Conservation (phyloP, 1,140 invertebrate species). For the Megalonaias nervosa region DNA sequence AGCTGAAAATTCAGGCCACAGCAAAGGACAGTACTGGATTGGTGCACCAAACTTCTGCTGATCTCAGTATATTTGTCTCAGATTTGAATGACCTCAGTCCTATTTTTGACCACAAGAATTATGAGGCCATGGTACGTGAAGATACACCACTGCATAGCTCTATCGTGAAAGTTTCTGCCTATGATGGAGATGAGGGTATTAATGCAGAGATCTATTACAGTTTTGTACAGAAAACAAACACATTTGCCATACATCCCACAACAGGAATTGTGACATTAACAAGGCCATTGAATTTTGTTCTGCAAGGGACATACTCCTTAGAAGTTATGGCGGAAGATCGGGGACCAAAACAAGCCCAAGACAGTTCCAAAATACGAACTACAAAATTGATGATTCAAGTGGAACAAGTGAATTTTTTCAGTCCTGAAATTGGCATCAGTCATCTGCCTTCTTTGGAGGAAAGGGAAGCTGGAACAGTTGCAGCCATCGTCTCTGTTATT, state of each 20-base stretch:
- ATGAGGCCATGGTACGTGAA: constrained; percentile 90
- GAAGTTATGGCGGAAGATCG: constrained; percentile 88
- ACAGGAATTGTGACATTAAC: constrained; percentile 90
- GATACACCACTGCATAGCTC: constrained; percentile 85
- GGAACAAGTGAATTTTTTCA: constrained; percentile 87
- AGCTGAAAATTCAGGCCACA: constrained; percentile 85
- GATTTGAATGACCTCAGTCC: constrained; percentile 95
- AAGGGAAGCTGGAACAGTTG: constrained; percentile 72
- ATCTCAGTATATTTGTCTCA: constrained; percentile 84
- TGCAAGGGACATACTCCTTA: constrained; percentile 77
- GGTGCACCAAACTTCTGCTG: constrained; percentile 80
- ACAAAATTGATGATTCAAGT: constrained; percentile 85
- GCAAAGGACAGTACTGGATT: constrained; percentile 71
- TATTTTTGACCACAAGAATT: constrained; percentile 89
- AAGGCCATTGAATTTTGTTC: constrained; percentile 76
- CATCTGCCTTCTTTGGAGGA: constrained; percentile 86
- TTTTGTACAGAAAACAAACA: constrained; percentile 85
- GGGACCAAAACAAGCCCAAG: constrained; percentile 76
- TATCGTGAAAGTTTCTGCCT: constrained; percentile 79
- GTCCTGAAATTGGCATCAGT: constrained; percentile 85
- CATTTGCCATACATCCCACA: constrained; percentile 93
- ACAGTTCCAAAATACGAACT: constrained; percentile 74
- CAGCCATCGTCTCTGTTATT: constrained; percentile 88
- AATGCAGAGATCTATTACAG: constrained; percentile 98
- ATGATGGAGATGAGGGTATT: constrained; percentile 93